A percentile compares a stretch with the other conserved stretches of the same genome.
Evolutionary conservation across 2,888 invertebrate genomes (phyloP).

Genomic region (Pseudanteris insignis): DNA sequence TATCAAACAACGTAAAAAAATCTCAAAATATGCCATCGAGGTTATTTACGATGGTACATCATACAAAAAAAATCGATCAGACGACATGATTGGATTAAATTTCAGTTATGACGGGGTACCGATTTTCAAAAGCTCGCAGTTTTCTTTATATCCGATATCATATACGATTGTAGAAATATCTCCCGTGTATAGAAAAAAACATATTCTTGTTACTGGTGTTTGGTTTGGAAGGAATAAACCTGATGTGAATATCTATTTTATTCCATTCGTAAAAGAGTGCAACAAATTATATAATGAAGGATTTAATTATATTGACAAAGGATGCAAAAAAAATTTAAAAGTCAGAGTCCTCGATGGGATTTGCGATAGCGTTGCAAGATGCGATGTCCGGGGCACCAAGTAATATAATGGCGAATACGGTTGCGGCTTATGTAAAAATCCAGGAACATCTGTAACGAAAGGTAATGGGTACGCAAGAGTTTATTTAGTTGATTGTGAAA

Average conservation of each 20-base stretch:
- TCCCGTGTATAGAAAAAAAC: constrained; percentile 3
- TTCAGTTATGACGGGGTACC: constrained; percentile 34
- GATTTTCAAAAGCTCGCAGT: constrained; percentile 25
- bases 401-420: constrained; percentile 33
- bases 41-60: constrained; percentile 37
- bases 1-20: constrained; percentile 19
- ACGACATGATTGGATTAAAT: constrained; percentile 28
- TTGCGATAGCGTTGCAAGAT: constrained; percentile 15
- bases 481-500: constrained; percentile 19
- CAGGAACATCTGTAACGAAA: constrained; percentile 25
- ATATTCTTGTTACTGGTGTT: constrained; percentile 8
- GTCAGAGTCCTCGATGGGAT: constrained; percentile 3
- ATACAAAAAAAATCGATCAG: constrained; percentile 21
- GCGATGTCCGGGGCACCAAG: constrained; percentile 13
- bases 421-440: constrained; percentile 12
- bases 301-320: constrained; percentile 15
- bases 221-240: constrained; percentile 31
- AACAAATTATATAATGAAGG: constrained; percentile 22
- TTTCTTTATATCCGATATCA: constrained; percentile 26
- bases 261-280: constrained; percentile 34
- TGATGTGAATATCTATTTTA: constrained; percentile 26
- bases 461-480: constrained; percentile 29
- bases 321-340: background rate
- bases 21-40: constrained; percentile 24
- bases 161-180: constrained; percentile 24